Percentiles rank a stretch among this genome's conserved stretches.
These are phyloP conservation scores for Gadus chalcogrammus DNA, from an alignment of 2,113 vertebrate species.

Conservation along the genomic window DNA sequence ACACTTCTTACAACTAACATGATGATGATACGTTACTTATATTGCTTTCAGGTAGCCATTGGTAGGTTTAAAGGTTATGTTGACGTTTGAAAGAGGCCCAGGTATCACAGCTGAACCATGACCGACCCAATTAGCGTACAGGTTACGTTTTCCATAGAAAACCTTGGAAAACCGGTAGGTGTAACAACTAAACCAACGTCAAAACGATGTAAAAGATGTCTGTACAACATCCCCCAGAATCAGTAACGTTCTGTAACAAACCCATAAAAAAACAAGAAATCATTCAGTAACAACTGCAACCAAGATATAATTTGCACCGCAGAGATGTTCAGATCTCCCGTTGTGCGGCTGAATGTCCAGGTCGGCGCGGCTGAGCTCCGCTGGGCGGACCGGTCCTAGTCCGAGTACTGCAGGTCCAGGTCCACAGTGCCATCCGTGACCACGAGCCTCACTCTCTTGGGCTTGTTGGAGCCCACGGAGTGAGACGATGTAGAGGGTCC, in stretches of 20 bases:
- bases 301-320: background rate
- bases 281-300: background rate
- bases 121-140: too few species aligned
- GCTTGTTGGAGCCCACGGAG: constrained; percentile 68
- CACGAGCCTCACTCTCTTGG: constrained; percentile 76
- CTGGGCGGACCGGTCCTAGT: constrained; percentile 48
- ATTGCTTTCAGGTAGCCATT: too few species aligned
- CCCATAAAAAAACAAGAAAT: background rate
- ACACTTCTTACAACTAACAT: too few species aligned
- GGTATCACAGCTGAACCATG: too few species aligned
- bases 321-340: constrained; percentile 28
- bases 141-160: too few species aligned
- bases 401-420: constrained; percentile 76
- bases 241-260: background rate
- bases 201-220: too few species aligned
- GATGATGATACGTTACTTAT: too few species aligned
- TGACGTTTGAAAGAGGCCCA: too few species aligned
- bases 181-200: too few species aligned
- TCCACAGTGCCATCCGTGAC: constrained; percentile 76
- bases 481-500: constrained; percentile 61
- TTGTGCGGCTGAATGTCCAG: constrained; percentile 5
- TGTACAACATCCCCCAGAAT: background rate
- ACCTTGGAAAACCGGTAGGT: too few species aligned
- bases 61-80: too few species aligned
- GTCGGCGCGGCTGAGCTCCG: constrained; percentile 7